Evolutionary conservation across 1,140 invertebrate species (phyloP).

Genomic region (Caenorhabditis briggsae): DNA sequence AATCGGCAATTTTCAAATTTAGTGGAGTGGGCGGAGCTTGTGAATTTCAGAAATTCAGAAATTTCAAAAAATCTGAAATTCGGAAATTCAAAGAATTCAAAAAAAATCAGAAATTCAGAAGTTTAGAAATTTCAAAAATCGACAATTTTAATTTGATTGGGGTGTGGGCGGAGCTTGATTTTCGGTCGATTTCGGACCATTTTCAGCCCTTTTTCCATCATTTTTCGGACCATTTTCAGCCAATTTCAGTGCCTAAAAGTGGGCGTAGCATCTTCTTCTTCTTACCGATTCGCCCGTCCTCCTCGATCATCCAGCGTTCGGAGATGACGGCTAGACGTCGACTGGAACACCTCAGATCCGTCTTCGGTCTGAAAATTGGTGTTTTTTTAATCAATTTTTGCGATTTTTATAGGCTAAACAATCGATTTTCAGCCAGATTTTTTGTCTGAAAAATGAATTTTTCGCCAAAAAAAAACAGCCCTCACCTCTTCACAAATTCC

Average conservation of each 20-base stretch:
- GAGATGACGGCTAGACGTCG: conserved; percentile 69
- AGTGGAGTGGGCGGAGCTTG: too few species aligned
- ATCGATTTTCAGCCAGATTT: neutral
- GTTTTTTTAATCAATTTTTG: too few species aligned
- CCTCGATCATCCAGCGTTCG: conserved; percentile 62
- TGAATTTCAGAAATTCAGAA: too few species aligned
- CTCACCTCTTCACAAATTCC: conserved; percentile 37
- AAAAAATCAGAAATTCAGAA: too few species aligned
- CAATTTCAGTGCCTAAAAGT: neutral
- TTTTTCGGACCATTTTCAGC: neutral
- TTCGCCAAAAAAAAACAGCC: neutral
- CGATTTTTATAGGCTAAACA: too few species aligned
- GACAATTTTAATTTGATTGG: too few species aligned
- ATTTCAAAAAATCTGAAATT: too few species aligned
- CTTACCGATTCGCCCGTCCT: conserved; percentile 3
- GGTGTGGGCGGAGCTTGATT: too few species aligned
- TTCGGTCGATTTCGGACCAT: neutral
- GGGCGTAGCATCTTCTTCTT: too few species aligned
- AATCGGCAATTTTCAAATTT: too few species aligned
- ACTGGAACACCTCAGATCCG: neutral
- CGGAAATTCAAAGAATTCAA: too few species aligned
- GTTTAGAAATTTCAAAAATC: neutral
- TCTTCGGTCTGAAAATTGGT: conserved; percentile 33
- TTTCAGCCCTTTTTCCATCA: neutral
- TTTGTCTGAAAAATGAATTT: neutral